phyloP scores from a whole-genome alignment of 2,113 vertebrate species.

The Leucopternis melanops region DNA sequence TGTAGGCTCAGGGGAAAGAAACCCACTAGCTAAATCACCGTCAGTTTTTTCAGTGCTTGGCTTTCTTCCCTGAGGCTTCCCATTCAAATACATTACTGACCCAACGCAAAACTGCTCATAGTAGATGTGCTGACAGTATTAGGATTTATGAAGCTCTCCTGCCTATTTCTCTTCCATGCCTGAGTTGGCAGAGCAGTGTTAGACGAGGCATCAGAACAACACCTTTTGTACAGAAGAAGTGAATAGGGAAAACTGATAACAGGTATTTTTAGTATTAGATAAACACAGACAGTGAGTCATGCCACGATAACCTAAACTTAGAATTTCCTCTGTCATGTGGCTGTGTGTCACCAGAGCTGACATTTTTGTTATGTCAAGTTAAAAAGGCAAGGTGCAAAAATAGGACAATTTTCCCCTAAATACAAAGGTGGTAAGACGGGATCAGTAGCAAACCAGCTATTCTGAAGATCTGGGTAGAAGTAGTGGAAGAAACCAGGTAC shows the following conservation, averaged over 20 bases:
- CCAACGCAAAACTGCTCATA: not conserved
- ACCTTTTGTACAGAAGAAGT: not conserved
- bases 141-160: not conserved
- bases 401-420: not conserved
- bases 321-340: conserved; percentile 14
- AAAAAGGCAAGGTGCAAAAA: not conserved
- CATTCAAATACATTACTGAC: not conserved
- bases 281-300: conserved; percentile 30
- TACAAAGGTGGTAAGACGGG: not conserved
- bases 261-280: conserved; percentile 2
- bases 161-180: not conserved
- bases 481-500: not conserved
- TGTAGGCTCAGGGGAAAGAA: not conserved
- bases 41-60: not conserved
- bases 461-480: not conserved
- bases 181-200: not conserved
- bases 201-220: not conserved
- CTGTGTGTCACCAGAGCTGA: not conserved
- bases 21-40: not conserved
- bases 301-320: not conserved
- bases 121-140: not conserved
- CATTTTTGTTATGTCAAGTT: not conserved
- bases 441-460: not conserved
- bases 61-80: not conserved
- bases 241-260: not conserved